Evolutionary conservation across 2,797 vertebrate genomes (phyloP).

Genomic region (Furcifer pardalis): DNA sequence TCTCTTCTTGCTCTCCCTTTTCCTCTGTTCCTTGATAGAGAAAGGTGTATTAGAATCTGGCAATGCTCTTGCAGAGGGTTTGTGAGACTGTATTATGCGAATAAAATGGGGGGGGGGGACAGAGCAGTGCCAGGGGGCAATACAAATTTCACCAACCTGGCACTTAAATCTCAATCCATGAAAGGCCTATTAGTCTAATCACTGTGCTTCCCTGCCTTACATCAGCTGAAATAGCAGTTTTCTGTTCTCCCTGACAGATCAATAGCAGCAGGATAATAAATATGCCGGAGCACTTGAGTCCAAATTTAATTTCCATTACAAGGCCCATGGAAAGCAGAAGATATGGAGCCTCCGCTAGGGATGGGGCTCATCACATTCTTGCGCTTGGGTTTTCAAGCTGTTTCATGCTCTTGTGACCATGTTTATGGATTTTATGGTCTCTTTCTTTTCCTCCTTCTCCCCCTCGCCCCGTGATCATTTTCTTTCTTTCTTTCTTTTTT

Average conservation of each 20-base stretch:
- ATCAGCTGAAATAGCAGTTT: constrained; percentile 42
- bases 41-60: neutral
- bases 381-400: constrained; percentile 18
- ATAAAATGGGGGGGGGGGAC: constrained; percentile 22
- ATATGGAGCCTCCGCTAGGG: constrained; percentile 10
- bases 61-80: neutral
- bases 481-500: too few relatives aligned
- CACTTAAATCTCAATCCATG: constrained; percentile 66
- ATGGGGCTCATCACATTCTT: constrained; percentile 8
- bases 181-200: constrained; percentile 67
- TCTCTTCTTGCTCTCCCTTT: neutral
- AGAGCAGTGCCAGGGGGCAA: constrained; percentile 45
- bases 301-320: constrained; percentile 50
- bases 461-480: too few relatives aligned
- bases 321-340: constrained; percentile 34
- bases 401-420: constrained; percentile 25
- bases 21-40: neutral
- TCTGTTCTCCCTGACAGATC: constrained; percentile 48
- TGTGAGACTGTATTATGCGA: constrained; percentile 22
- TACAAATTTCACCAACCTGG: constrained; percentile 63
- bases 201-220: constrained; percentile 30
- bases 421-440: constrained; percentile 23
- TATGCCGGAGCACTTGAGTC: constrained; percentile 46
- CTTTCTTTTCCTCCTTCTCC: neutral
- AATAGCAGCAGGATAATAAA: constrained; percentile 56